A percentile compares a stretch with the other conserved stretches of the same genome.
Conservation (phyloP, 2,888 invertebrate genomes). For the Suillia variegata region DNA sequence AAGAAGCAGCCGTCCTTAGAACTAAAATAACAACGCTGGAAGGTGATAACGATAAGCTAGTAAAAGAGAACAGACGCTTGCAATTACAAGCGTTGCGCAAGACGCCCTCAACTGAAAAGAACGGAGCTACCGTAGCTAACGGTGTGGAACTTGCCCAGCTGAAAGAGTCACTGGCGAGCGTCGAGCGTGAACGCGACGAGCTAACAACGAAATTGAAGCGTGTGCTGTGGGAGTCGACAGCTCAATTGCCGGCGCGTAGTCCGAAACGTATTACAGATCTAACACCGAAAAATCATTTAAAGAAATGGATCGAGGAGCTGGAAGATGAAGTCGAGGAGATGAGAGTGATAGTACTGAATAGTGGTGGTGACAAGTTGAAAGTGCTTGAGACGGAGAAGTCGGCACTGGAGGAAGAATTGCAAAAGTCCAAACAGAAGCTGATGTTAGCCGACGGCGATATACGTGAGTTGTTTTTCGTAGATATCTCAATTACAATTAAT, state of each 20-base stretch:
- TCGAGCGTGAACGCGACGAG: slow-evolving; percentile 71
- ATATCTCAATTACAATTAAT: neutral
- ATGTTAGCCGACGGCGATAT: slow-evolving; percentile 65
- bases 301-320: slow-evolving; percentile 82
- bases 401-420: slow-evolving; percentile 69
- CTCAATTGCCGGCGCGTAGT: slow-evolving; percentile 71
- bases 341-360: slow-evolving; percentile 58
- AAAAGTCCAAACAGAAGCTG: slow-evolving; percentile 69
- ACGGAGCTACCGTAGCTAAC: slow-evolving; percentile 43
- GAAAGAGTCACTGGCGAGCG: slow-evolving; percentile 64
- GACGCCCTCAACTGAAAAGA: slow-evolving; percentile 43
- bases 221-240: slow-evolving; percentile 70
- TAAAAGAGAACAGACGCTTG: slow-evolving; percentile 74
- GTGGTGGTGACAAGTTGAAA: slow-evolving; percentile 62
- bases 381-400: slow-evolving; percentile 70
- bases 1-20: slow-evolving; percentile 73
- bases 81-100: slow-evolving; percentile 65
- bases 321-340: slow-evolving; percentile 79
- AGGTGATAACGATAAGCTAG: slow-evolving; percentile 76
- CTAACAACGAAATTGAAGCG: slow-evolving; percentile 70
- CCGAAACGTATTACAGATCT: slow-evolving; percentile 75
- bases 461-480: slow-evolving; percentile 35
- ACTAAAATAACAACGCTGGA: slow-evolving; percentile 73
- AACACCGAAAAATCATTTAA: slow-evolving; percentile 64
- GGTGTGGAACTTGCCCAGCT: slow-evolving; percentile 65